Percentiles rank a stretch among this genome's conserved stretches.
Conservation (phyloP, 2,113 vertebrate species). For the Engraulis encrasicolus region DNA sequence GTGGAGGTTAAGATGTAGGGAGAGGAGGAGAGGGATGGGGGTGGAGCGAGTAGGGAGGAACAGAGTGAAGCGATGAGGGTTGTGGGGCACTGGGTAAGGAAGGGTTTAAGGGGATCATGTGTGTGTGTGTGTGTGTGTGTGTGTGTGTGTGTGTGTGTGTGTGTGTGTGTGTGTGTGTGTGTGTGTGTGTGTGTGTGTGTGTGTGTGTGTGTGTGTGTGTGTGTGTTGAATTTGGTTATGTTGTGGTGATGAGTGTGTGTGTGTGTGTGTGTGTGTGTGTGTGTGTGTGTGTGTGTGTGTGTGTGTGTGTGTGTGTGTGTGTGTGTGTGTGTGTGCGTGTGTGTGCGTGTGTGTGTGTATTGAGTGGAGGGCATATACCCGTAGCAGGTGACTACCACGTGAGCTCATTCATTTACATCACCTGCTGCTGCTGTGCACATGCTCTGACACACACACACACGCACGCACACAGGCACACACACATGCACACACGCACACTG, state of each 20-base stretch:
- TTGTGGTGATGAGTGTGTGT: neutral
- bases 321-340: neutral
- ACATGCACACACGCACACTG: constrained; percentile 16
- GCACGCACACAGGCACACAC: neutral
- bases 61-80: no score
- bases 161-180: neutral
- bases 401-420: constrained; percentile 31
- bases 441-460: neutral
- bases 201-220: neutral
- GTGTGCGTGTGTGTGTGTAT: neutral
- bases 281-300: neutral
- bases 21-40: no score
- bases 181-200: neutral
- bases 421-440: neutral
- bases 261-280: neutral
- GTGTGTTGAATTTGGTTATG: neutral
- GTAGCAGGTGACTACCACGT: neutral
- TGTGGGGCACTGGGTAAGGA: neutral
- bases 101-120: neutral
- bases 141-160: neutral
- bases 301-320: constrained; percentile 15
- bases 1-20: neutral
- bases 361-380: neutral
- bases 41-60: no score
- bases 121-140: neutral